These are phyloP conservation scores for Timema podura DNA, from an alignment of 2,888 invertebrate genomes.

Conservation along the genomic window DNA sequence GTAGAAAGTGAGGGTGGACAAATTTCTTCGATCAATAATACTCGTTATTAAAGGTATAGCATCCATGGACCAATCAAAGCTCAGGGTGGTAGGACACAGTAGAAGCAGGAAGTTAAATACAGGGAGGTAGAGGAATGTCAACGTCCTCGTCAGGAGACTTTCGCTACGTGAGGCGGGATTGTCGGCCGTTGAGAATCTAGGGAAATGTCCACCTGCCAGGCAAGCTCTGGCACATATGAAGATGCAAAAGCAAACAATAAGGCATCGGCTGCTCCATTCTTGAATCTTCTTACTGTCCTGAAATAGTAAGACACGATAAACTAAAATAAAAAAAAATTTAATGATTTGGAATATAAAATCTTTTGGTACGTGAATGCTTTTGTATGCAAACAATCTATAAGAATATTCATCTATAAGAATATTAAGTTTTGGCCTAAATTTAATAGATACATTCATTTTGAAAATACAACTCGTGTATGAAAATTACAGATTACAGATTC, in stretches of 20 bases:
- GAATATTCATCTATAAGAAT: no score
- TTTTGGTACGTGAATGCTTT: no score
- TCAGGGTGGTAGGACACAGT: constrained; percentile 49
- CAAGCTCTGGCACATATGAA: constrained; percentile 47
- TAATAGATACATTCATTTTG: no score
- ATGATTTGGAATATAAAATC: no score
- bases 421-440: no score
- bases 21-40: constrained; percentile 44
- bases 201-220: constrained; percentile 40
- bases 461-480: no score
- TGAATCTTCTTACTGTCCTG: no score
- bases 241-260: constrained; percentile 37
- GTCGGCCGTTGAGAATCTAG: constrained; percentile 49
- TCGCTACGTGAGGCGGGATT: constrained; percentile 50
- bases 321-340: no score
- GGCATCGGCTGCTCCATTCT: not conserved
- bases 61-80: constrained; percentile 59
- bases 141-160: constrained; percentile 42
- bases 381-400: no score
- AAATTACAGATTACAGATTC: no score
- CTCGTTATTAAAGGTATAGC: constrained; percentile 46
- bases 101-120: constrained; percentile 47
- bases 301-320: no score
- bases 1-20: constrained; percentile 43
- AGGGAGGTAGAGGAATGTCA: constrained; percentile 49